Percentiles rank a stretch among this genome's conserved stretches.
Evolutionary conservation across 2,113 vertebrate species (phyloP).

Genomic region (Xiphorhynchus elegans): DNA sequence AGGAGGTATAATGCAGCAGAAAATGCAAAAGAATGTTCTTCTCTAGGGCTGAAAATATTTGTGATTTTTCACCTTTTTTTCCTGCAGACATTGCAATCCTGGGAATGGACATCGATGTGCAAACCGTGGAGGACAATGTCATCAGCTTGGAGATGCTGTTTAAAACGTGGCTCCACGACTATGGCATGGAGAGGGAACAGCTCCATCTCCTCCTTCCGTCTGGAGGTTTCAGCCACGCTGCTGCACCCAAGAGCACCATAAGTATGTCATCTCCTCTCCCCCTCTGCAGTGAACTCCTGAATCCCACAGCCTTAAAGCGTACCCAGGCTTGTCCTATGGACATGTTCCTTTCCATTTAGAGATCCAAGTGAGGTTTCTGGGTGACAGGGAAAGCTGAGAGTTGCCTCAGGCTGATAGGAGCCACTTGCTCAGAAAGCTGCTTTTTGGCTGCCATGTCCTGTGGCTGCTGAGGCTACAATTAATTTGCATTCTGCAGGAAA

Average conservation of each 20-base stretch:
- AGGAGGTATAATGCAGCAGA: background rate
- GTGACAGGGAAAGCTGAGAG: background rate
- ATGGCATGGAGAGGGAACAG: slow-evolving; percentile 84
- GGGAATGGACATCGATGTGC: slow-evolving; percentile 85
- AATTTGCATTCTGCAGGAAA: background rate
- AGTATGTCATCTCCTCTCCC: slow-evolving; percentile 48
- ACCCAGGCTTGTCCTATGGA: background rate
- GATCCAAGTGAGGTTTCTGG: background rate
- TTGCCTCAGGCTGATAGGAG: background rate
- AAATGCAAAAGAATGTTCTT: background rate
- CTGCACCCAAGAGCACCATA: slow-evolving; percentile 20
- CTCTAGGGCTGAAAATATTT: background rate
- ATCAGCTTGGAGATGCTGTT: slow-evolving; percentile 86
- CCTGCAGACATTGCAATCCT: slow-evolving; percentile 78
- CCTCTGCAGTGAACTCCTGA: background rate
- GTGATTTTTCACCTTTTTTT: background rate
- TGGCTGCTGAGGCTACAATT: background rate
- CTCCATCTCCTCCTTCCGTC: slow-evolving; percentile 87
- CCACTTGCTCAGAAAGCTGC: background rate
- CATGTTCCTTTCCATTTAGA: background rate
- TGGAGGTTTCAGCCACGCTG: background rate
- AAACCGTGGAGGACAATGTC: slow-evolving; percentile 81
- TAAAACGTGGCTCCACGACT: slow-evolving; percentile 90
- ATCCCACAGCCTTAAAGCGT: background rate
- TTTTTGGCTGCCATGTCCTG: background rate